Conservation (phyloP, 1,140 invertebrate species). For the Ceratoteleas bidentatus region DNA sequence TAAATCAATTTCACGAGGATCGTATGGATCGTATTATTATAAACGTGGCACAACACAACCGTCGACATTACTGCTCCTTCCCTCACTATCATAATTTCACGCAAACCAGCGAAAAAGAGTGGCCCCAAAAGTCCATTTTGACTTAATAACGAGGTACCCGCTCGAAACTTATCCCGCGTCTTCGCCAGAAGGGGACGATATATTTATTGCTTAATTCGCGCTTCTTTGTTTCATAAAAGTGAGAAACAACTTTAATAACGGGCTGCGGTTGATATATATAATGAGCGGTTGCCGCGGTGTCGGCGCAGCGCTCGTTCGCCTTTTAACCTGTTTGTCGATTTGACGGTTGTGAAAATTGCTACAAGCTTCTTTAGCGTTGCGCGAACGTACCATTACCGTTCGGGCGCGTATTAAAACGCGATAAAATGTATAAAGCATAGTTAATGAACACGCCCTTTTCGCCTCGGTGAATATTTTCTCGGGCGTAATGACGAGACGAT, state of each 20-base stretch:
- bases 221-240: slow-evolving; percentile 81
- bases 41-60: slow-evolving; percentile 36
- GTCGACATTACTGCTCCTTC: slow-evolving; percentile 40
- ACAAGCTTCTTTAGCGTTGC: slow-evolving; percentile 58
- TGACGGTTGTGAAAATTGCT: slow-evolving; percentile 66
- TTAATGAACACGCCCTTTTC: slow-evolving; percentile 59
- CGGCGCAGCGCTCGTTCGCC: slow-evolving; percentile 48
- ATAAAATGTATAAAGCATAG: slow-evolving; percentile 55
- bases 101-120: slow-evolving; percentile 18
- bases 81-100: slow-evolving; percentile 39
- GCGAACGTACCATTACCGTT: slow-evolving; percentile 47
- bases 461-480: slow-evolving; percentile 36
- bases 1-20: slow-evolving; percentile 28
- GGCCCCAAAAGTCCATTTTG: slow-evolving; percentile 52
- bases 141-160: slow-evolving; percentile 64
- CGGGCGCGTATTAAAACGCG: slow-evolving; percentile 47
- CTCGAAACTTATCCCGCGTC: slow-evolving; percentile 58
- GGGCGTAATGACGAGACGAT: slow-evolving; percentile 44
- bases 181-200: slow-evolving; percentile 63
- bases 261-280: slow-evolving; percentile 69
- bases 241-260: slow-evolving; percentile 80
- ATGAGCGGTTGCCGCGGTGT: slow-evolving; percentile 68
- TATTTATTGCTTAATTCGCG: slow-evolving; percentile 79
- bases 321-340: slow-evolving; percentile 69
- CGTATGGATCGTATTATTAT: slow-evolving; percentile 37